Base-by-base conservation (phyloP, 2,888 invertebrate genomes). In the Lypha dubia region DNA sequence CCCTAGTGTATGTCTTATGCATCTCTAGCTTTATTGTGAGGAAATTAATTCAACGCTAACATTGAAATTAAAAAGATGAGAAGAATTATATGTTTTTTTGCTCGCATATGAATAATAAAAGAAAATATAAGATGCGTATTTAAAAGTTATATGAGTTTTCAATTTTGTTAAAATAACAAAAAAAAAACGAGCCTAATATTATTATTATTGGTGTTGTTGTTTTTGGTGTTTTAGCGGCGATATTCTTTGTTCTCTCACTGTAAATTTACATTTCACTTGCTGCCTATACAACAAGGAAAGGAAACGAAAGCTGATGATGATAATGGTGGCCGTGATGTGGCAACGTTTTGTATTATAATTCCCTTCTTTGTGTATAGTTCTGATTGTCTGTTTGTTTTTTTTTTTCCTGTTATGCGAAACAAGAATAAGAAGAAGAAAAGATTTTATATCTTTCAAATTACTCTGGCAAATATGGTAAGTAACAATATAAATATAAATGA, bases 391-490 rank as follows among this genome's bases (percentile, higher is more conserved):
- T 3, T 65, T 49, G 49, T 76, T 46, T 46, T 13, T 58, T 28
- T 70, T 58, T 20, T 79, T 51, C 49, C 46, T 32, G 17, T n/a
- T n/a, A n/a, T n/a, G n/a, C n/a, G n/a, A n/a, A n/a, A 17, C 53
- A 68, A 38, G 20, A 28, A 60, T 53, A 68, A 38, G 20, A 28
- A 60, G n/a, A 38, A 35, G 11, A 73, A 73, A 2, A 58, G 17
- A 65, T 68, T 76, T 75, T 76, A 77, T 79, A 74, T 79, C 49
- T 65, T 81, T 79, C 63, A 81, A 65, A 81, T 84, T 81, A 84
- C 73, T 24, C 70, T 63, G 62, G 62, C 35, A 75, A 81, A 82
- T 82, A 51, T 76, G 70, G 17, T 51, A 79, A 79, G 56, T 46
- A 70, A 81, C n/a, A 49, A 58, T n/a, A 58, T 44, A 62, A n/a